Evolutionary conservation across 2,797 vertebrate species (phyloP).

Genomic region (Dendrocincla tyrannina): DNA sequence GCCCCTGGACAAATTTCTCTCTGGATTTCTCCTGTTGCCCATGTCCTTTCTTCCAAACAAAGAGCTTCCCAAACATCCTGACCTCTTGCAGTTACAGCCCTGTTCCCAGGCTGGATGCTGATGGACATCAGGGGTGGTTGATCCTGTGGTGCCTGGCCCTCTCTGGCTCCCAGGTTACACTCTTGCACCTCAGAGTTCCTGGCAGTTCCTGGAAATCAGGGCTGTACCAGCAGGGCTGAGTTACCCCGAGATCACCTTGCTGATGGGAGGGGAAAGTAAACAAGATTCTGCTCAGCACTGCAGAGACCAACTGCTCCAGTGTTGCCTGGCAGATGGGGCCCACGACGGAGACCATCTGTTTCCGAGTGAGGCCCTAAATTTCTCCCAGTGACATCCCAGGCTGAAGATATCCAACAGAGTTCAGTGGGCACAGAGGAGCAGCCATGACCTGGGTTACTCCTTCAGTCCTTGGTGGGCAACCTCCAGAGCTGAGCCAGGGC

Average conservation of each 20-base stretch:
- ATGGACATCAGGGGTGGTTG: neutral
- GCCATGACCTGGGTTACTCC: neutral
- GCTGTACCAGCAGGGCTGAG: neutral
- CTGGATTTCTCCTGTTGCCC: neutral
- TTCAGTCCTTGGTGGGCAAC: neutral
- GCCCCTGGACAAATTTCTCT: neutral
- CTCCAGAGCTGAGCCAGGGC: neutral
- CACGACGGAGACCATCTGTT: conserved; percentile 56
- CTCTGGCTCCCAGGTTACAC: neutral
- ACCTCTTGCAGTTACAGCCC: neutral
- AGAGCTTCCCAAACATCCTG: neutral
- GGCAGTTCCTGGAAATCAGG: neutral
- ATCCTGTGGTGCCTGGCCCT: neutral
- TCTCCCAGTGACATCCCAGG: neutral
- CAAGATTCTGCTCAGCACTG: conserved; percentile 28
- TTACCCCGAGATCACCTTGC: neutral
- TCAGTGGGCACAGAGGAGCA: neutral
- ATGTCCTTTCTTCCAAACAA: neutral
- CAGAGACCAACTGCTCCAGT: conserved; percentile 29
- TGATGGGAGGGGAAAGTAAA: conserved; percentile 41
- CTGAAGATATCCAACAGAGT: neutral
- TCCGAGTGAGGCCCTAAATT: neutral
- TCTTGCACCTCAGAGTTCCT: neutral
- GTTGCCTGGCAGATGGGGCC: conserved; percentile 64
- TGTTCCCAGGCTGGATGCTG: neutral